Base-by-base conservation (phyloP, 2,888 invertebrate species). In the Tiliacea aurago region DNA sequence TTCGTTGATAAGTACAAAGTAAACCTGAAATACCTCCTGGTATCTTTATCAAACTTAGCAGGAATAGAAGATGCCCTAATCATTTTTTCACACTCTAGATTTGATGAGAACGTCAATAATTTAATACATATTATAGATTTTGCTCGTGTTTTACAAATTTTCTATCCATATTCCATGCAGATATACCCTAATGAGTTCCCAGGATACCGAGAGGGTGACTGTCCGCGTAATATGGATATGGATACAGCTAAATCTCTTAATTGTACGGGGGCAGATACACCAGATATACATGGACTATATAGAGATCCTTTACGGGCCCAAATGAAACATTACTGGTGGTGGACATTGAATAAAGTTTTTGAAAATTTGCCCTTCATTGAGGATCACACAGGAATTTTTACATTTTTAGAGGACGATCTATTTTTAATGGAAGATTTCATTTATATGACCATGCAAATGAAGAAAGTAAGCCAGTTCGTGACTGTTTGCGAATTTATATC, bases 241-340 rank as follows among this genome's bases (percentile, higher is more conserved):
- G 68, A 80, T 20, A 73, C 28, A 45, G 91, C 91, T 11, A 70
- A 81, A 73, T 55, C 75, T 28, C 66, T 84, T 0, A 91, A 93
- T 55, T 93, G 93, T 67, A 90, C 87, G 4, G 90, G 91, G 7
- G 90, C 87, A 15, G 76, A 69, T 41, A 85, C 73, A n/a, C 90
- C 91, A 49, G 93, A 94, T 66, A 80, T 89, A 67, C 89, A 90
- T 55, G 92, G 92, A 0, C 87, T 76, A 47, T 92, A 89, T 62
- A 89, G 93, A 64, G 83, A 92, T 20, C 91, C 93, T 23, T 23
- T 79, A 18, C 59, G 73, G 15, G 80, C 90, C 15, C 89, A 92
- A 85, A 87, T 66, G 41, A 94, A 94, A 81, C 93, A 93, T 76
- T 90, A 89, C 63, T 94, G 93, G 94, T 94, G 94, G 94, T 94